Conservation (phyloP, 2,113 vertebrate species). For the Ellobius talpinus region DNA sequence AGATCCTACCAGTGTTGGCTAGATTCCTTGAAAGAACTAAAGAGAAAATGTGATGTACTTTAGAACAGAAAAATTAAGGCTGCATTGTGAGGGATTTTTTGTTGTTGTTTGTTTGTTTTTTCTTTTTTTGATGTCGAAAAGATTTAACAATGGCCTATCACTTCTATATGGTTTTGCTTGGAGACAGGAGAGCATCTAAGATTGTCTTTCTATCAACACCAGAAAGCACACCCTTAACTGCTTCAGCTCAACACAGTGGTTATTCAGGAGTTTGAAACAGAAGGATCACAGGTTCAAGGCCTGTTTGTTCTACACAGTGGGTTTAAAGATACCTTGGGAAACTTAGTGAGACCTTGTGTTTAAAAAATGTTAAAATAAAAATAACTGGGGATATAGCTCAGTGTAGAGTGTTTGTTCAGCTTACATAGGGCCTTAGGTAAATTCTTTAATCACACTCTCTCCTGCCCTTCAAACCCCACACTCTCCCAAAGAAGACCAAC, state of each 20-base stretch:
- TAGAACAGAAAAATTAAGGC: background rate
- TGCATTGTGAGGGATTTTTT: background rate
- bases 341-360: background rate
- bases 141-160: background rate
- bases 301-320: background rate
- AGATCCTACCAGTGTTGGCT: background rate
- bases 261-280: background rate
- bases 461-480: background rate
- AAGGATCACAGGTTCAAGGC: background rate
- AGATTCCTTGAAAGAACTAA: background rate
- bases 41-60: background rate
- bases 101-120: background rate
- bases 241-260: background rate
- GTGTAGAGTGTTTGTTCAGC: background rate
- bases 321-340: background rate
- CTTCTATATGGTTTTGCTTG: slow-evolving; percentile 28
- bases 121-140: background rate
- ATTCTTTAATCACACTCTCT: background rate
- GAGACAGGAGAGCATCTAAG: background rate
- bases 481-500: background rate
- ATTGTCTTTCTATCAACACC: background rate
- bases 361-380: background rate
- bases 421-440: background rate
- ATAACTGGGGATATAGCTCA: background rate
- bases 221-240: background rate